Evolutionary conservation across 1,140 invertebrate genomes (phyloP).

Genomic region (Drosophila pachea): DNA sequence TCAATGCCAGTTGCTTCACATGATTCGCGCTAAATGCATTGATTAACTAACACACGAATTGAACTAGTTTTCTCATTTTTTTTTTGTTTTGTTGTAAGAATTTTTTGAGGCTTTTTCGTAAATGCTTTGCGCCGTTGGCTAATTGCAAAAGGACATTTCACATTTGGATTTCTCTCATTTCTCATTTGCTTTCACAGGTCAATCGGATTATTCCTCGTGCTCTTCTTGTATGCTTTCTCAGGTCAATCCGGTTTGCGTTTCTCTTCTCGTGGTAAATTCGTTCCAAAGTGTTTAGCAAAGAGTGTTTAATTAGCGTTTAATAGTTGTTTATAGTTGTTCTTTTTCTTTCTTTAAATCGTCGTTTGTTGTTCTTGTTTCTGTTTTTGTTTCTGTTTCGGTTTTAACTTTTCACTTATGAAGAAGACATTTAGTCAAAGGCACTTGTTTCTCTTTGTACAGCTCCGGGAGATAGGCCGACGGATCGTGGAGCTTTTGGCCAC

Average conservation of each 20-base stretch:
- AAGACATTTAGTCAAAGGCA: conserved; percentile 57
- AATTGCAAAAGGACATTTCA: conserved; percentile 4
- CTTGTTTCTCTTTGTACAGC: conserved; percentile 41
- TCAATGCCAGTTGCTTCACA: conserved; percentile 17
- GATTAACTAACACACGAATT: conserved; percentile 59
- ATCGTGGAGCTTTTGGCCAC: conserved; percentile 14
- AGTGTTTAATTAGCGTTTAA: background rate
- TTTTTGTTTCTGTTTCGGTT: background rate
- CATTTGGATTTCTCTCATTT: conserved; percentile 13
- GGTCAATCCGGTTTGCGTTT: too few species aligned
- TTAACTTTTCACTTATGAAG: conserved; percentile 9
- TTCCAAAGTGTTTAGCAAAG: background rate
- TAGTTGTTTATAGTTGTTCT: background rate
- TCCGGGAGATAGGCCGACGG: background rate
- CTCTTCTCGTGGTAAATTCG: conserved; percentile 9
- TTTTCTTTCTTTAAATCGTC: background rate
- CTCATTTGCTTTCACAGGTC: conserved; percentile 7
- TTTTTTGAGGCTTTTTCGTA: conserved; percentile 30
- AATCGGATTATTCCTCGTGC: too few species aligned
- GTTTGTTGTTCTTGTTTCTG: background rate
- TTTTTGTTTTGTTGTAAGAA: background rate
- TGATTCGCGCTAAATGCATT: conserved; percentile 64
- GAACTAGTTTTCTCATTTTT: conserved; percentile 30
- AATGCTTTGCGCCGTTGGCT: conserved; percentile 25
- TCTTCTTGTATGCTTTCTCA: too few species aligned